These are phyloP conservation scores for Diplolepis rosae DNA, from an alignment of 2,888 invertebrate species.

Conservation along the genomic window DNA sequence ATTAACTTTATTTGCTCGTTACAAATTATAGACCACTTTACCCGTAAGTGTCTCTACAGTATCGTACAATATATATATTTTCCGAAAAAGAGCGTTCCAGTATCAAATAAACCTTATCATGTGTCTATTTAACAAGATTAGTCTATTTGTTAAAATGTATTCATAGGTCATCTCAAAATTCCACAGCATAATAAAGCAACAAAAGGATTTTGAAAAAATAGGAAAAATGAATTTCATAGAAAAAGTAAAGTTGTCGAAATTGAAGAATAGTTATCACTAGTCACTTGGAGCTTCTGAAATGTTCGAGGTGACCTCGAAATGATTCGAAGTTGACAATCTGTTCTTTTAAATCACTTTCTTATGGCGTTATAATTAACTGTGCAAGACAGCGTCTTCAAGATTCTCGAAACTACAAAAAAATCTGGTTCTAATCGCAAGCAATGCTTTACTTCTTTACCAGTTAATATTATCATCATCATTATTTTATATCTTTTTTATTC, in stretches of 20 bases:
- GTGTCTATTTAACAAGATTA: slow-evolving; percentile 23
- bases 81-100: slow-evolving; percentile 26
- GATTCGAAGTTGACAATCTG: too few species aligned
- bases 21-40: slow-evolving; percentile 30
- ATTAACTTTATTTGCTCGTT: slow-evolving; percentile 22
- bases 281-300: slow-evolving; percentile 22
- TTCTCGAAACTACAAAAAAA: slow-evolving; percentile 2
- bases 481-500: neutral
- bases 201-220: neutral
- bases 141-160: slow-evolving; percentile 19
- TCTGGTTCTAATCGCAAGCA: neutral
- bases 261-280: slow-evolving; percentile 1
- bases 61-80: slow-evolving; percentile 30
- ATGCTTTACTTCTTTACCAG: neutral
- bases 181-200: slow-evolving; percentile 4
- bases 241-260: neutral
- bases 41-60: slow-evolving; percentile 30
- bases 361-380: slow-evolving; percentile 9
- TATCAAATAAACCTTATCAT: slow-evolving; percentile 26
- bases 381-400: slow-evolving; percentile 6
- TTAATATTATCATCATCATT: neutral
- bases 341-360: neutral
- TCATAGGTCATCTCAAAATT: slow-evolving; percentile 18
- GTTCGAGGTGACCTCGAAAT: neutral
- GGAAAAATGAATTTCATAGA: neutral